A percentile compares a stretch with the other conserved stretches of the same genome.
These are phyloP conservation scores for Myodes glareolus DNA, from an alignment of 2,113 vertebrate genomes.

Conservation along the genomic window DNA sequence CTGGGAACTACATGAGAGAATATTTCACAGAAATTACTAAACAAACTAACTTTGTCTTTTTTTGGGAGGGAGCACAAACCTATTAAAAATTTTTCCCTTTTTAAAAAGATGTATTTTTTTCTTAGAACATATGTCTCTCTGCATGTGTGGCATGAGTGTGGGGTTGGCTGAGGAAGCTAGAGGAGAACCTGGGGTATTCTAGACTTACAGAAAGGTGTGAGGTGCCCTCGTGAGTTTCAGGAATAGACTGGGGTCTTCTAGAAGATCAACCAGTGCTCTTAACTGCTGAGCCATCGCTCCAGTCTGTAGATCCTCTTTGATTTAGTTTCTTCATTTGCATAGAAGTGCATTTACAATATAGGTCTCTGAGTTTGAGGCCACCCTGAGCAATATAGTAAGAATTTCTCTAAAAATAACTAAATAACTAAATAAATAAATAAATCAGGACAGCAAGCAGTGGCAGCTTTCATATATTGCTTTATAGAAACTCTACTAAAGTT, in stretches of 20 bases:
- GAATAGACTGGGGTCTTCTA: background rate
- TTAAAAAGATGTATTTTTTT: background rate
- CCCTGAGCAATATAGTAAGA: background rate
- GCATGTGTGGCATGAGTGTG: background rate
- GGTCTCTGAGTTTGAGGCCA: background rate
- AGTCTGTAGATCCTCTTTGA: background rate
- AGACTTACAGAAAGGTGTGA: background rate
- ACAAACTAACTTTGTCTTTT: conserved; percentile 12
- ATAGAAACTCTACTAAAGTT: background rate
- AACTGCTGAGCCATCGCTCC: background rate
- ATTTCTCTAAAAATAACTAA: background rate
- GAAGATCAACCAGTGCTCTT: background rate
- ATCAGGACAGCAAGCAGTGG: background rate
- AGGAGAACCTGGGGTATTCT: background rate
- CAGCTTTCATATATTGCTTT: background rate
- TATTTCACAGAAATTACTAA: conserved; percentile 24
- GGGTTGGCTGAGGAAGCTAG: background rate
- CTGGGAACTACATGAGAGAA: background rate
- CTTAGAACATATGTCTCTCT: background rate
- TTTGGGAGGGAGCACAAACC: background rate
- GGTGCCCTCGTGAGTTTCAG: background rate
- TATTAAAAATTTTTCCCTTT: conserved; percentile 29
- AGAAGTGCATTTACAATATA: background rate
- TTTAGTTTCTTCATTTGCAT: conserved; percentile 23
- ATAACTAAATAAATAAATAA: background rate